Evolutionary conservation across 1,140 invertebrate species (phyloP), one percentile per base, ranked within the genome.

Genomic region (Homalodisca vitripennis): DNA sequence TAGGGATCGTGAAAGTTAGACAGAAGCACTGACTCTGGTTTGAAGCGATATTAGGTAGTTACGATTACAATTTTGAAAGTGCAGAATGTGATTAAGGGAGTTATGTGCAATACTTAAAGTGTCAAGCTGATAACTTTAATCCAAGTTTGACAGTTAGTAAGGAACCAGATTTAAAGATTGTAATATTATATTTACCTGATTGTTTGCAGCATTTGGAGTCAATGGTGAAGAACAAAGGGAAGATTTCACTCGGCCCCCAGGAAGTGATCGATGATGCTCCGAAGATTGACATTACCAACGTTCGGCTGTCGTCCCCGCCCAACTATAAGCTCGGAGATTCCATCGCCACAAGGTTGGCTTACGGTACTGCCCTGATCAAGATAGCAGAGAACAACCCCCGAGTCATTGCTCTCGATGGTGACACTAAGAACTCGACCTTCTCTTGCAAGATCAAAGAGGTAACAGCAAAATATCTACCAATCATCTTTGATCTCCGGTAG

Each of bases 371-470:
- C 30, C 81, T 99, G 24, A 90, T 91, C 22, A 99, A 99, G 82
- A 83, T 93, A 68, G 97, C 92, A 0, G 86, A 92, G 70, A 89
- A 83, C 70, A 97, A 95, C 80, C 75, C 85, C 20, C 84, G 94
- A 67, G 93, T 99, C 6, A 88, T 98, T 77, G 95, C 93, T 63
- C 79, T 98, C 60, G 97, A 98, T 80, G 96, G 92, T 62, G 98
- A 99, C 78, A 98, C 96, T 32, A 99, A 98, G 82, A 99, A 99
- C 80, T 99, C 97, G 0, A 99, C 98, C 0, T 99, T 90, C 80
- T 92, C 97, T 22, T 93, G 97, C 66, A 97, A 95, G 79, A 87
- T 99, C 57, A 91, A 91, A 77, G 87, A 89, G 66, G 87, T 90
- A 1, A 89, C 3, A 88, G 79, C 82, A 87, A 0, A 83, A 85